These are phyloP conservation scores for Schizothorax lantsangensis DNA, from an alignment of 2,797 vertebrate genomes.

Conservation along the genomic window DNA sequence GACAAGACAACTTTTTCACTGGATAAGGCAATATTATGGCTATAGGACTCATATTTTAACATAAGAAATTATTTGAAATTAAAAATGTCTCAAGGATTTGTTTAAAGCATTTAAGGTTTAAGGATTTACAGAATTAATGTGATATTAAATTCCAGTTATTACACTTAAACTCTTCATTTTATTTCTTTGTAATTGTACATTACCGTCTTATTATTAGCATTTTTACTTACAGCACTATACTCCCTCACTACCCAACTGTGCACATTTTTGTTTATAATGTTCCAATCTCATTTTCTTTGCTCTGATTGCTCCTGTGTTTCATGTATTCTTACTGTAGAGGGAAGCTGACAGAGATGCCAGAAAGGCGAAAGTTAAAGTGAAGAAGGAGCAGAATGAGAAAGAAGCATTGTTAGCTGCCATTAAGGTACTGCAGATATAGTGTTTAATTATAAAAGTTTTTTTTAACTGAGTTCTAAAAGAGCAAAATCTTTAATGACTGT, in stretches of 20 bases:
- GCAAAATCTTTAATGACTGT: not conserved
- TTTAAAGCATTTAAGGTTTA: no score
- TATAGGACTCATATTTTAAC: not conserved
- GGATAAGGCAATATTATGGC: not conserved
- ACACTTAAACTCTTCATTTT: no score
- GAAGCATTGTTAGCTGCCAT: constrained; percentile 81
- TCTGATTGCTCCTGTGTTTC: not conserved
- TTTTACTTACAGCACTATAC: not conserved
- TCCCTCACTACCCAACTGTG: not conserved
- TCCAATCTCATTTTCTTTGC: not conserved
- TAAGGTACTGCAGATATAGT: constrained; percentile 62
- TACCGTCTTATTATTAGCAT: not conserved
- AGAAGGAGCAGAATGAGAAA: constrained; percentile 77
- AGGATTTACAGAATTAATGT: no score
- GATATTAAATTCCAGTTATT: no score
- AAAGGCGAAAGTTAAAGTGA: constrained; percentile 84
- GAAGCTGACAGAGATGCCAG: constrained; percentile 86
- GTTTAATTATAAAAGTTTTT: not conserved
- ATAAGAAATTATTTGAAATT: not conserved
- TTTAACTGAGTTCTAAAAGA: not conserved
- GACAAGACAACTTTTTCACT: not conserved
- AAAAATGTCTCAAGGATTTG: not conserved
- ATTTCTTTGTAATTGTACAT: not conserved
- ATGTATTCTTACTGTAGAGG: constrained; percentile 73
- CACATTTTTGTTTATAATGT: not conserved